These are phyloP conservation scores for Piliocolobus tephrosceles DNA, from an alignment of 2,113 vertebrate genomes.

Conservation along the genomic window DNA sequence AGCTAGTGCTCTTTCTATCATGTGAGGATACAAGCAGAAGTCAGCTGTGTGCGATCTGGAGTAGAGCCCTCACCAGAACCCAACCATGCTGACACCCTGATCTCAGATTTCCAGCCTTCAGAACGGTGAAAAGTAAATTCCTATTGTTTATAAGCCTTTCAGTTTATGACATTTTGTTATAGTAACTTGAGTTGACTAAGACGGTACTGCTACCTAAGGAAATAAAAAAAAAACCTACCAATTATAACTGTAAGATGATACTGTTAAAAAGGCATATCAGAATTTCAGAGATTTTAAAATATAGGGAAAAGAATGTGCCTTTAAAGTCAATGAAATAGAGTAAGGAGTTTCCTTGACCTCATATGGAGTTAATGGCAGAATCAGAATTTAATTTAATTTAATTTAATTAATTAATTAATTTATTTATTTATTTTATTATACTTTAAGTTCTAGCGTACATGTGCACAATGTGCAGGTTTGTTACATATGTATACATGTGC, in stretches of 20 bases:
- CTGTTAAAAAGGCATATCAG: not conserved
- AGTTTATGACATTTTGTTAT: not conserved
- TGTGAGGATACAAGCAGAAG: not conserved
- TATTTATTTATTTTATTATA: too few relatives aligned
- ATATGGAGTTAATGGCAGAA: not conserved
- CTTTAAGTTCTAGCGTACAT: too few relatives aligned
- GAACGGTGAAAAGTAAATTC: not conserved
- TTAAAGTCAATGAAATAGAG: not conserved
- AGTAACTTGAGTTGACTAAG: not conserved
- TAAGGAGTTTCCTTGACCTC: fast-evolving
- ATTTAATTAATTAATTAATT: too few relatives aligned
- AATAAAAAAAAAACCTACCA: not conserved
- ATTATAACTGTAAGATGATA: not conserved
- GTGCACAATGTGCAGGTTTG: too few relatives aligned
- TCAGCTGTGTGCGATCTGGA: not conserved
- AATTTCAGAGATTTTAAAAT: not conserved
- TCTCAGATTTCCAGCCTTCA: not conserved
- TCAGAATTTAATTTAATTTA: not conserved
- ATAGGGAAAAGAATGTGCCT: not conserved
- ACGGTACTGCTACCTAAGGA: not conserved
- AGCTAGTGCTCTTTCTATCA: not conserved
- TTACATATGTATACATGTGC: too few relatives aligned
- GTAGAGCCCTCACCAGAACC: not conserved
- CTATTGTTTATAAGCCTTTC: not conserved
- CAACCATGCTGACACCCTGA: not conserved